Evolutionary conservation across 2,888 invertebrate genomes (phyloP).

Genomic region (Tipula helvola): DNA sequence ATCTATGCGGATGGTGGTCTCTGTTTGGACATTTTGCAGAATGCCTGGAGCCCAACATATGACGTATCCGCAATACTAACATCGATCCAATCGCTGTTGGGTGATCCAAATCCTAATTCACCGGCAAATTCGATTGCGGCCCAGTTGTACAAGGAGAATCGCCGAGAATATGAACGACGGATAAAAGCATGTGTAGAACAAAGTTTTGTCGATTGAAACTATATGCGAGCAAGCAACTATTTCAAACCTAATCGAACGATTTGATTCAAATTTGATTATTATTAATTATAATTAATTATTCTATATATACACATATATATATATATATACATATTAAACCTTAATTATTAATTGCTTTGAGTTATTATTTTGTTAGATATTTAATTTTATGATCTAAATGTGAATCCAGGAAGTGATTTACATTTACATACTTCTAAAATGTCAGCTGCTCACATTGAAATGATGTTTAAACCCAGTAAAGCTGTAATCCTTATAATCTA

Average conservation of each 20-base stretch:
- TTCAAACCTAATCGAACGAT: neutral
- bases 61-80: slow-evolving; percentile 99
- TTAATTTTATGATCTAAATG: neutral
- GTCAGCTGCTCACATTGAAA: neutral
- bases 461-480: neutral
- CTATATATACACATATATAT: neutral
- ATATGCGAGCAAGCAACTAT: neutral
- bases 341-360: neutral
- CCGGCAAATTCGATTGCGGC: slow-evolving; percentile 99
- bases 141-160: slow-evolving; percentile 97
- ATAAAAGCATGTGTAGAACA: slow-evolving; percentile 99
- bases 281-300: neutral
- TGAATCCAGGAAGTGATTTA: neutral
- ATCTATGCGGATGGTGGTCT: slow-evolving; percentile 99
- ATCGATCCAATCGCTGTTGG: slow-evolving; percentile 98
- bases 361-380: neutral
- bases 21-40: slow-evolving; percentile 98
- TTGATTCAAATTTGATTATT: neutral
- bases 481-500: neutral
- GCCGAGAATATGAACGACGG: slow-evolving; percentile 97
- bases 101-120: slow-evolving; percentile 99
- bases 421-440: neutral
- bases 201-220: slow-evolving; percentile 83
- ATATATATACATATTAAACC: neutral
- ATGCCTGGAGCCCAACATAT: slow-evolving; percentile 99